Percentiles rank a stretch among this genome's conserved stretches.
Conservation (phyloP, 2,888 invertebrate species). For the Calliphora vomitoria region DNA sequence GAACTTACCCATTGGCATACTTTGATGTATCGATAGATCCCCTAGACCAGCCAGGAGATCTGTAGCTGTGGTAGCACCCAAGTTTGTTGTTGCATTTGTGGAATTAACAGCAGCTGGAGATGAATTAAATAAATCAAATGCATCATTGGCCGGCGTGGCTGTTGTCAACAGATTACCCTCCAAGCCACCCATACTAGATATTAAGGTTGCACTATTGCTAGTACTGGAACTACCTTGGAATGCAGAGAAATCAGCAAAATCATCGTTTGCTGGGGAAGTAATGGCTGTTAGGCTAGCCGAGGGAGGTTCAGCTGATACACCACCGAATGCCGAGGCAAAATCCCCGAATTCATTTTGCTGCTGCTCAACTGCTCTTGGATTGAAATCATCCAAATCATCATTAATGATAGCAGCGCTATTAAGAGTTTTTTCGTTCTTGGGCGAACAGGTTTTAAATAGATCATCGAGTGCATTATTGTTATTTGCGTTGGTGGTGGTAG, state of each 20-base stretch:
- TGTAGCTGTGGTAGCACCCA: constrained; percentile 78
- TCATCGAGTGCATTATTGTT: constrained; percentile 84
- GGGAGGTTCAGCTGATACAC: constrained; percentile 75
- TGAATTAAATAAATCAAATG: constrained; percentile 81
- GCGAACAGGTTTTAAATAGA: constrained; percentile 86
- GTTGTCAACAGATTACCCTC: constrained; percentile 78
- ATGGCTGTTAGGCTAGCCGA: constrained; percentile 75
- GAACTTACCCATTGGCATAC: constrained; percentile 84
- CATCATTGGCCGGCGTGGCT: constrained; percentile 79
- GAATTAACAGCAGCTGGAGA: constrained; percentile 59
- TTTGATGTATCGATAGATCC: constrained; percentile 83
- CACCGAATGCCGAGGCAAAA: constrained; percentile 89
- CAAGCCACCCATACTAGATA: constrained; percentile 71
- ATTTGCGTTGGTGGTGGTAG: constrained; percentile 69
- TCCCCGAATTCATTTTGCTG: constrained; percentile 89
- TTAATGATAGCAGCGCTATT: constrained; percentile 85
- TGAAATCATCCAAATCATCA: constrained; percentile 83
- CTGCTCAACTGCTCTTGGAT: constrained; percentile 84
- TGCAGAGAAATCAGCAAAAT: constrained; percentile 94
- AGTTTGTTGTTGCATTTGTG: constrained; percentile 54
- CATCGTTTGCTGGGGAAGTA: constrained; percentile 84
- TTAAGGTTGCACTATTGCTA: constrained; percentile 52
- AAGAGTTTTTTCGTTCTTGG: constrained; percentile 74
- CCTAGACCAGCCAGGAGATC: constrained; percentile 86
- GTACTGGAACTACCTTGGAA: constrained; percentile 85